Conservation (phyloP, 2,888 invertebrate genomes). For the Cephalotes varians region DNA sequence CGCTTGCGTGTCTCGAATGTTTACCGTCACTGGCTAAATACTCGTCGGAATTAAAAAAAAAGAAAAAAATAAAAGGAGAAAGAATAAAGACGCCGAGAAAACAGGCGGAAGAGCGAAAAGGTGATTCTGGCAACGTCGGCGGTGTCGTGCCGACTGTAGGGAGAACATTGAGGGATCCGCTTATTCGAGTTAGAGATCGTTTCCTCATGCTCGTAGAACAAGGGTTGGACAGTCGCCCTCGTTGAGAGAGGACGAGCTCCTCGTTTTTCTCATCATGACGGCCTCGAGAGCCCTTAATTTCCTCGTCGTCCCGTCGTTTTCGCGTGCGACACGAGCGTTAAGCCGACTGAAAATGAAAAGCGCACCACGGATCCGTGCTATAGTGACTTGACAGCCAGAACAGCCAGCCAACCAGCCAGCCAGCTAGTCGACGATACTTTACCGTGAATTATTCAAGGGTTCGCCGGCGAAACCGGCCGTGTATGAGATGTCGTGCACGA, state of each 20-base stretch:
- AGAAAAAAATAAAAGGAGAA: not conserved
- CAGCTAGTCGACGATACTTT: conserved; percentile 44
- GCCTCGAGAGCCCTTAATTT: conserved; percentile 75
- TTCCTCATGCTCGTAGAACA: conserved; percentile 42
- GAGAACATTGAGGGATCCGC: conserved; percentile 32
- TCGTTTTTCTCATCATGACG: conserved; percentile 68
- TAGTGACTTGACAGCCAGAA: conserved; percentile 59
- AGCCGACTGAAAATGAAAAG: conserved; percentile 71
- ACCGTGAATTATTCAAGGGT: conserved; percentile 66
- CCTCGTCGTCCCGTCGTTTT: conserved; percentile 71
- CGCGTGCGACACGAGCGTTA: conserved; percentile 76
- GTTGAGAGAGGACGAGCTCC: conserved; percentile 42
- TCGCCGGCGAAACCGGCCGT: conserved; percentile 15
- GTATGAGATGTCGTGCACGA: conserved; percentile 30
- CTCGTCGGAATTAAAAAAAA: conserved; percentile 38
- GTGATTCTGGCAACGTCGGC: conserved; percentile 74
- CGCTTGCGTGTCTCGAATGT: conserved; percentile 74
- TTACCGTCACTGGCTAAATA: conserved; percentile 71
- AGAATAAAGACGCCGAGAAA: conserved; percentile 20
- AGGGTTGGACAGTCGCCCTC: conserved; percentile 63
- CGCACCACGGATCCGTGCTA: conserved; percentile 60
- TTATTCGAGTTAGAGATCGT: conserved; percentile 50
- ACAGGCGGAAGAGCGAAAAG: conserved; percentile 73
- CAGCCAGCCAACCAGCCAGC: conserved; percentile 13
- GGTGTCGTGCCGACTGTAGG: conserved; percentile 40